Base-by-base conservation (phyloP, 2,797 vertebrate genomes). In the Agapornis canus region DNA sequence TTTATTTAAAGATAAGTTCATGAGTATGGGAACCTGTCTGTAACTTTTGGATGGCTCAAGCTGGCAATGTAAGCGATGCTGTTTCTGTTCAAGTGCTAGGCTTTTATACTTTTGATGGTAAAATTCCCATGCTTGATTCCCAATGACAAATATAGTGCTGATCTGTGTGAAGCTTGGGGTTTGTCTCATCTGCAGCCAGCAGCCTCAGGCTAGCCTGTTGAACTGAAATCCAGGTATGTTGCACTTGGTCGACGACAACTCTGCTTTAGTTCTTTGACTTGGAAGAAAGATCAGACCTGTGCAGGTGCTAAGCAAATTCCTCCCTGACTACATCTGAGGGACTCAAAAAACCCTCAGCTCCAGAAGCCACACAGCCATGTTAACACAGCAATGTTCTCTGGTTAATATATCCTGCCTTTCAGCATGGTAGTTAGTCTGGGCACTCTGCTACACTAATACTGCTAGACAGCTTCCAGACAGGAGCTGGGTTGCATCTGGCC, bases 11-110 rank as follows among this genome's bases (percentile, higher is more conserved):
- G 76, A 81, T 64, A 89, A 90, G 40, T 75, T 92, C 79, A 70
- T 26, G 80, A 88, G 23, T 75, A 91, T 86, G 79, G 89, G 89
- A 95, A 94, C 72, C 82, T 95, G 76, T 78, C 86, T 96, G 47
- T 63, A 94, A 87, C 79, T 93, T 94, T 91, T 95, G 94, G 89
- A 94, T 95, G 72, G 75, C 63, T 94, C 2, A 49, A 69, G 56
- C 37, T 92, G 85, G 66, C 85, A n/a, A 13, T 11, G 37, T 51
- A 49, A 84, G 37, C 92, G 64, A 57, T 0, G 3, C 35, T 83
- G 65, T 91, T 95, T 76, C 86, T 95, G 43, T 92, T 96, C 47
- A 92, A 86, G 9, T 10, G 32, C 91, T 60, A 63, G 17, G 23
- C n/a, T 82, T 89, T 91, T 87, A 23, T 77, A 49, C 71, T 93